Evolutionary conservation across 2,113 vertebrate genomes (phyloP), one percentile per base, ranked within the genome.

Genomic region (Stictonetta naevosa): DNA sequence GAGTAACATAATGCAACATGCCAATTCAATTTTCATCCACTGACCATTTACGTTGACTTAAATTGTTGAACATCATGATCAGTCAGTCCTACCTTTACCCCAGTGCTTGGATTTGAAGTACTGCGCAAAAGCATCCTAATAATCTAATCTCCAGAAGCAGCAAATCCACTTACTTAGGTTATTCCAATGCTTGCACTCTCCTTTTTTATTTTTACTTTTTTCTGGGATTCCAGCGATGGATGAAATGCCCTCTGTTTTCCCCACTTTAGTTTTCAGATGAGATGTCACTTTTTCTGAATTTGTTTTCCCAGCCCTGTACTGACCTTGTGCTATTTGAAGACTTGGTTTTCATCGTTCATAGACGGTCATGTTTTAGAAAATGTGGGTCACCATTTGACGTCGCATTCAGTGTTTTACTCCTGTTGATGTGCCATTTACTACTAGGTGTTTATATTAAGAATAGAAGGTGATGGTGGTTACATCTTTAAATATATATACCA

Each of bases 381-480:
- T 22, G 21, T 48, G 46, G 20, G 20, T 48, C 46, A 48, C 48
- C 48, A 25, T 50, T 23, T 82, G 38, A 18, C 17, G 64, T 19
- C 4, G 2, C 16, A 6, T 75, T 76, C 55, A 3, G 10, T 29
- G 1, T 26, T 88, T 87, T 16, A 4, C 28, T 44, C 0, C 25
- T 58, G 2, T 5, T 44, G 19, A 0, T 66, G 64, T 23, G 48
- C 14, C 7, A 0, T 3, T 72, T 78, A 38, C 56, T 87, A 10
- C 46, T 63, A 78, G 19, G 13, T 48, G 3, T 40, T 81, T 40
- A 25, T 44, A 4, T 46, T n/a, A 25, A 79, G 60, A n/a, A 36
- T 36, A 40, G 11, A n/a, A 67, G 50, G 73, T 66, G 64, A 26
- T 7, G 62, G 22, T 29, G 53, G 15, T 34, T 62, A 31, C 48